These are phyloP conservation scores for Passerculus sandwichensis DNA, from an alignment of 2,797 vertebrate genomes.

Conservation along the genomic window DNA sequence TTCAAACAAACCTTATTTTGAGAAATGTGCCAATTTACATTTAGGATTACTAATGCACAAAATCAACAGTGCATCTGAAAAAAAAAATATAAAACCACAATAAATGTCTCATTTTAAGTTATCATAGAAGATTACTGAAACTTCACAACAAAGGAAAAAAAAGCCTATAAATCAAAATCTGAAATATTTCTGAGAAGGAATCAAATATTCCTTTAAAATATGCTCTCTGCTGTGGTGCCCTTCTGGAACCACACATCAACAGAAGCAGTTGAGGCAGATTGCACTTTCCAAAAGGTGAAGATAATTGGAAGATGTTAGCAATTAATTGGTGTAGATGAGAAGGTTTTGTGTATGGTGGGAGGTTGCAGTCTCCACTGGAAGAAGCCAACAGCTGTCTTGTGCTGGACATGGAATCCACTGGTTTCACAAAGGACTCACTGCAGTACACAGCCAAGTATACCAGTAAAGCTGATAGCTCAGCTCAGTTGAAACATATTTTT, in stretches of 20 bases:
- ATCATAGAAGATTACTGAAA: neutral
- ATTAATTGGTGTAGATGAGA: neutral
- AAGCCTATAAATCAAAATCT: neutral
- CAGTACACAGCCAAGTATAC: fast-evolving
- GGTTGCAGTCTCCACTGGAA: neutral
- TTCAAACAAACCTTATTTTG: neutral
- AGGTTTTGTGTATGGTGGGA: neutral
- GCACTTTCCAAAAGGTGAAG: neutral
- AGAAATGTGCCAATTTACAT: neutral
- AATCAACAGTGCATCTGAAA: neutral
- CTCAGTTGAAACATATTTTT: neutral
- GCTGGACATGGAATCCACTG: fast-evolving
- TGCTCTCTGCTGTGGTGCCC: fast-evolving
- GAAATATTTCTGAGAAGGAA: neutral
- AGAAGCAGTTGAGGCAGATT: neutral
- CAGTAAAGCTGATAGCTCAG: neutral
- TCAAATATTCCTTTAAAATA: neutral
- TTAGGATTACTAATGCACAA: neutral
- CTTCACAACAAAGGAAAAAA: neutral
- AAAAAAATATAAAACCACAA: neutral
- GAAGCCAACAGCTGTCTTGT: neutral
- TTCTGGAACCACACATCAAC: neutral
- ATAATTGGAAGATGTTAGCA: neutral
- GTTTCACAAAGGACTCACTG: neutral
- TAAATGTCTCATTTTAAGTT: neutral